Percentiles rank a stretch among this genome's conserved stretches.
Conservation (phyloP, 2,888 invertebrate species). For the Drosophila macrospina region DNA sequence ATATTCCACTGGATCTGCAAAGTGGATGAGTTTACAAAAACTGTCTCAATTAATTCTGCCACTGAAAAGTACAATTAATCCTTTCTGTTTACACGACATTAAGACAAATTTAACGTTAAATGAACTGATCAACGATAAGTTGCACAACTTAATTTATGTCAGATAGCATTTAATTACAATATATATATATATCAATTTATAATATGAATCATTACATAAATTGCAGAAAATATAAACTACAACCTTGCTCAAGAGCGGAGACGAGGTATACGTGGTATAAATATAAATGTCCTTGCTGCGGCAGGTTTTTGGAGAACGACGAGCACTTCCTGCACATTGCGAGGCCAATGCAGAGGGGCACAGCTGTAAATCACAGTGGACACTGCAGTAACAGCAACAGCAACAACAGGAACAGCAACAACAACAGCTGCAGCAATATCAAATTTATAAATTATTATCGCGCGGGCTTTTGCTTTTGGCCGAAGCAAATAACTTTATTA, state of each 20-base stretch:
- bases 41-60: too few species aligned
- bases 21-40: too few species aligned
- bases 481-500: constrained; percentile 60
- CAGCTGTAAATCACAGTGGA: constrained; percentile 77
- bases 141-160: constrained; percentile 4
- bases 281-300: constrained; percentile 79
- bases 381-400: constrained; percentile 62
- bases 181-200: constrained; percentile 10
- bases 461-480: constrained; percentile 9
- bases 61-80: too few species aligned
- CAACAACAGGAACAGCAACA: neutral
- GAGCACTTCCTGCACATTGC: constrained; percentile 50
- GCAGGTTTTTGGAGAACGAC: constrained; percentile 69
- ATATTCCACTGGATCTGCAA: too few species aligned
- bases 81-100: neutral
- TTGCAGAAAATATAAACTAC: constrained; percentile 3
- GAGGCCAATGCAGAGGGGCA: constrained; percentile 71
- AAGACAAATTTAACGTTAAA: neutral
- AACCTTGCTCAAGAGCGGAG: constrained; percentile 11
- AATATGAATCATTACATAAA: constrained; percentile 13
- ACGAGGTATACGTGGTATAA: constrained; percentile 44
- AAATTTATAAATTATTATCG: constrained; percentile 76
- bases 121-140: constrained; percentile 9
- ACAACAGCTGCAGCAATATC: constrained; percentile 49
- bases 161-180: constrained; percentile 12